Evolutionary conservation across 2,113 vertebrate species (phyloP), one percentile per base, ranked within the genome.

Genomic region (Coreoperca whiteheadi): DNA sequence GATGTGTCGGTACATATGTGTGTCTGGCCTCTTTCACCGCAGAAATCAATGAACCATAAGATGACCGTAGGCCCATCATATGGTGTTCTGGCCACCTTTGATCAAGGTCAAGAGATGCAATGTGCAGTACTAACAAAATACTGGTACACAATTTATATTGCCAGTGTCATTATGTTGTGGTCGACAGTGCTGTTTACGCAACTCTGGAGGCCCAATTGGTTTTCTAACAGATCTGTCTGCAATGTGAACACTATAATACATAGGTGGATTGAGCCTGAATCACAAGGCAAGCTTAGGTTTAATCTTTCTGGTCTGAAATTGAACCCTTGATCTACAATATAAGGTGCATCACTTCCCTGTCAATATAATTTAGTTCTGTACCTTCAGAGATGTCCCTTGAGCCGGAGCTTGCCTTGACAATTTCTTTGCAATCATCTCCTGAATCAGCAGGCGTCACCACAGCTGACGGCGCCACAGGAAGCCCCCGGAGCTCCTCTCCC

Each of bases 331-430:
- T 86, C 79, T 83, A 50, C 60, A 79, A 70, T 68, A 83, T 76
- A 65, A 84, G 83, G 68, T 78, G 59, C 71, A 87, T 89, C 70
- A 57, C 70, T 64, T 88, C 54, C 56, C 67, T 71, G 84, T 92
- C 82, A 76, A 74, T 72, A 70, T 72, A 78, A 86, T 73, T 88
- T 61, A 59, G 86, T 66, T 75, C 70, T 15, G 76, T 94, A 95
- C 95, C 94, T 95, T 91, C 87, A 51, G 87, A 77, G 87, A 43
- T 14, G 73, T 88, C 87, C 84, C 18, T 50, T 0, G 88, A 71
- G 81, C 53, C 74, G 0, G n/a, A 68, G 87, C 59, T 79, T 84
- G 74, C 69, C 79, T 90, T 32, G 51, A 51, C 3, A 1, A 20
- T 70, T 73, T 82, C 88, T 79, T 79, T 48, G 37, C 72, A 2